Base-by-base conservation (phyloP, 2,888 invertebrate genomes). In the Netelia fuscicornis region DNA sequence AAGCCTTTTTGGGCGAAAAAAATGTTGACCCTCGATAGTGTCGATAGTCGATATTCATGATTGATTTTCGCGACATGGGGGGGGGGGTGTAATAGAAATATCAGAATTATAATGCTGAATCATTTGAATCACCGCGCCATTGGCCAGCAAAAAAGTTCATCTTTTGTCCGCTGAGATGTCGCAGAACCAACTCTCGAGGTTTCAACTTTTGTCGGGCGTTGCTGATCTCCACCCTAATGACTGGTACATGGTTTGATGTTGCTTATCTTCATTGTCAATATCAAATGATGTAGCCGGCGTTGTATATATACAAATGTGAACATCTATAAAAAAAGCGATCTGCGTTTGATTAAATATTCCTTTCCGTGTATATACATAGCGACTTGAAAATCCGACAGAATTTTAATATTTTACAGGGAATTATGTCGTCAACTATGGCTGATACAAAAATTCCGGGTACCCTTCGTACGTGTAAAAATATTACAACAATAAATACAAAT, bases 381-480 rank as follows among this genome's bases (percentile, higher is more conserved):
- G 17, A 54, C 17, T 54, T 1, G 17, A n/a, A 52, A n/a, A 52
- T n/a, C 6, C 54, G 54, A 37, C 1, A 8, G 6, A 37, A 37
- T 0, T 37, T 37, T 8, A 37, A 6, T 37, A 37, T 37, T 37
- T 37, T 54, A 13, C 54, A 54, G n/a, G 54, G n/a, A 42, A 82
- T 65, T 65, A 85, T 85, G 82, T 81, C 77, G 25, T 72, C 84
- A 17, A 37, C 81, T 10, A 42, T 67, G 11, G 62, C 81, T 13
- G 44, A 23, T 9, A 56, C 77, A 23, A 77, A 11, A 37, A 25
- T 23, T 5, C 56, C 77, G 42, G 78, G 78, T 42, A 48, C 68
- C n/a, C 64, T 84, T 77, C 30, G 84, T 84, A 58, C 52, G 84
- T 84, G 25, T 56, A 30, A 37, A 81, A 65, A 70, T 25, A 11